Conservation (phyloP, 1,140 invertebrate species). For the Arion vulgaris region DNA sequence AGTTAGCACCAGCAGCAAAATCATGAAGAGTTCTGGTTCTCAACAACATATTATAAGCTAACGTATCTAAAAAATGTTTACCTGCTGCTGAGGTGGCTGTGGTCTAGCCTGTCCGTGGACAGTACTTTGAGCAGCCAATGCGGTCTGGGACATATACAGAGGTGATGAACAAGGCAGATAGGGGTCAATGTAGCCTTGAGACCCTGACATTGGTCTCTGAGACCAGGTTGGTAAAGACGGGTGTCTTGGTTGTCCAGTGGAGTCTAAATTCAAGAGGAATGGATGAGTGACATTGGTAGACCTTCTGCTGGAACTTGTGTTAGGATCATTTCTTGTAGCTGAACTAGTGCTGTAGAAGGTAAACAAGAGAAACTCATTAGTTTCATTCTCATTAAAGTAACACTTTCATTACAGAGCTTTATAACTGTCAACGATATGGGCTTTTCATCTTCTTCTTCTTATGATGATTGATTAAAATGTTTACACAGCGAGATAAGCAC, state of each 20-base stretch:
- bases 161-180: slow-evolving; percentile 7
- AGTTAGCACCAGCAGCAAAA: too few species aligned
- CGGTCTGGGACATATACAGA: slow-evolving; percentile 1
- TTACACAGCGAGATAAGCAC: too few species aligned
- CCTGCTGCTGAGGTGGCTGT: slow-evolving; percentile 17
- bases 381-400: too few species aligned
- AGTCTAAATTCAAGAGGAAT: neutral
- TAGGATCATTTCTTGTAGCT: neutral
- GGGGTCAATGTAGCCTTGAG: slow-evolving; percentile 21
- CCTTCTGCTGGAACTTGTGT: neutral
- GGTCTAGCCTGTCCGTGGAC: neutral
- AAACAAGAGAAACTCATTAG: neutral
- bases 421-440: too few species aligned
- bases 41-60: too few species aligned
- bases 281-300: neutral
- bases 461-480: too few species aligned
- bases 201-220: neutral
- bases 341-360: slow-evolving; percentile 3
- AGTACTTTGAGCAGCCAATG: neutral
- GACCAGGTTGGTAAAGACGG: neutral
- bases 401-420: too few species aligned
- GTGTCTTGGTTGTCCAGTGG: neutral
- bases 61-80: too few species aligned
- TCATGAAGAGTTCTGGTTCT: too few species aligned
- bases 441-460: too few species aligned